Conservation (phyloP, 92 coral and sea anemone species). For the Epizoanthus fatuus region DNA sequence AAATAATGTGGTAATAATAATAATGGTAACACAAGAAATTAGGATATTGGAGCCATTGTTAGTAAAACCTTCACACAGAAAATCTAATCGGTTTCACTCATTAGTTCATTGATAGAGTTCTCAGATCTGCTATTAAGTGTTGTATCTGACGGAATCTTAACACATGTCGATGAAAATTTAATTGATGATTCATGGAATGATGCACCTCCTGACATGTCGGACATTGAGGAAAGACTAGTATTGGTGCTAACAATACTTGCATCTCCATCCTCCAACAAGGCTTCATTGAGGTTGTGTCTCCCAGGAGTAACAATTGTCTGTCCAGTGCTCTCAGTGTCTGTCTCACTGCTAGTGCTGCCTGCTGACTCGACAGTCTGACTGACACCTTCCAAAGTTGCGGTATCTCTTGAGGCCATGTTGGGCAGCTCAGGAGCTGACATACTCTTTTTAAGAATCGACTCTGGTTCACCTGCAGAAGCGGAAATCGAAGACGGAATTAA, state of each 20-base stretch:
- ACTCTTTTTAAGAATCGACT: background rate
- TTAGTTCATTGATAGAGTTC: conserved; percentile 29
- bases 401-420: background rate
- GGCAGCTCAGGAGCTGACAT: background rate
- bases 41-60: background rate
- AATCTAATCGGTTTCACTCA: conserved; percentile 4
- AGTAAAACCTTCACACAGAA: background rate
- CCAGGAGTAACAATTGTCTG: conserved; percentile 43
- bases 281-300: conserved; percentile 71
- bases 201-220: conserved; percentile 80
- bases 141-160: conserved; percentile 78
- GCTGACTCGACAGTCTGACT: conserved; percentile 27
- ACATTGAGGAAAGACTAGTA: conserved; percentile 78
- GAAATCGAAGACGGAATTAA: background rate
- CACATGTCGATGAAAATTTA: conserved; percentile 89
- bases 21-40: too few relatives aligned
- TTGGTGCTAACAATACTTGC: conserved; percentile 73
- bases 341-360: conserved; percentile 50
- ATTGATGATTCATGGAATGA: conserved; percentile 88
- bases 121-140: conserved; percentile 19
- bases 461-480: conserved; percentile 13
- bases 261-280: conserved; percentile 68
- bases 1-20: too few relatives aligned
- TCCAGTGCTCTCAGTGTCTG: conserved; percentile 67
- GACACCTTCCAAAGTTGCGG: conserved; percentile 19